Base-by-base conservation (phyloP, 2,888 invertebrate species). In the Adelognathus sp. region DNA sequence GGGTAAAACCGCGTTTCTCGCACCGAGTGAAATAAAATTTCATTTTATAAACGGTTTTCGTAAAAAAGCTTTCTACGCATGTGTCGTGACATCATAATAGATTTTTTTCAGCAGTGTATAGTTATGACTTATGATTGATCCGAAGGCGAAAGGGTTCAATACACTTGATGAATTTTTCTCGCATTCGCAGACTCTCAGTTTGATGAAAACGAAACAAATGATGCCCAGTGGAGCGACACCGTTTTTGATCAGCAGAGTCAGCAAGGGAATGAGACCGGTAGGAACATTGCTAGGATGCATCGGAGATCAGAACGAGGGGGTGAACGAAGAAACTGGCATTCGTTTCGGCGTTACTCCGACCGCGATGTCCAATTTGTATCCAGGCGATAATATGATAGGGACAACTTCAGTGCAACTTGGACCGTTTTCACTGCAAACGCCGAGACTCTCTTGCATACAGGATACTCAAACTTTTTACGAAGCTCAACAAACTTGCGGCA, bases 201-300 rank as follows among this genome's bases (percentile, higher is more conserved):
- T 89, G 36, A 90, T 91, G 85, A 91, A 91, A 81, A 87, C 84
- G 5, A 86, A 83, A 14, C 89, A 90, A 69, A 77, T 86, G 1
- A 72, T 76, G 24, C 52, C 84, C 1, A 83, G 81, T 16, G 86
- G 86, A 52, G 81, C 87, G 9, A 82, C 88, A 21, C 86, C 87
- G 0, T 58, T 89, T 18, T 74, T 90, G 16, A 88, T 90, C 71
- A 86, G 85, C 29, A 90, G 90, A 85, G 85, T 90, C 9, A 88
- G 87, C 33, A 84, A 77, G 74, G 89, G 88, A 1, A 79, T 86
- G 21, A 80, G 82, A 24, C 89, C 91, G 3, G 83, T 87, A 1
- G 78, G 87, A 2, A 76, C 84, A 5, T 73, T 90, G 3, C 81
- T 87, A 60, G 82, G 84, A 41, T 83, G 86, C 74, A 82, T 84